Evolutionary conservation across 2,888 invertebrate genomes (phyloP).

Genomic region (Tiphia femorata): DNA sequence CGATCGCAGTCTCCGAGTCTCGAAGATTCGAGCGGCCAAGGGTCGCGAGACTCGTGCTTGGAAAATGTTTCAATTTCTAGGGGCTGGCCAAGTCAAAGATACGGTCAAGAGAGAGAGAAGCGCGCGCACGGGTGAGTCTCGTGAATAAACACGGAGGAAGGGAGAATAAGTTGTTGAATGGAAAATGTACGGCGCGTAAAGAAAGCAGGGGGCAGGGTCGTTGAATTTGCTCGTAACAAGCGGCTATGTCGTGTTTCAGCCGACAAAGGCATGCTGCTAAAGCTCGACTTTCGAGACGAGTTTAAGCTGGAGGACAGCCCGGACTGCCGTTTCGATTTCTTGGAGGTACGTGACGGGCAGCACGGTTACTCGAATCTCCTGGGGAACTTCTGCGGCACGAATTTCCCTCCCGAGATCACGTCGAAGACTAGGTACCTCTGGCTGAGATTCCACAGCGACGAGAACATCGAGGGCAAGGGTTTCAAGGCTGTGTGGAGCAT

Average conservation of each 20-base stretch:
- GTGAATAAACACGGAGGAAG: too few relatives aligned
- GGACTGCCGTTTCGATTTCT: constrained; percentile 83
- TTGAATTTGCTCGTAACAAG: background rate
- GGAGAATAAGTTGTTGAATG: too few relatives aligned
- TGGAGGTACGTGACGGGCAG: constrained; percentile 87
- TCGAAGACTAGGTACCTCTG: constrained; percentile 82
- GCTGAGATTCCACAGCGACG: constrained; percentile 83
- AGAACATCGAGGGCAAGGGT: constrained; percentile 83
- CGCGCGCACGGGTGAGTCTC: too few relatives aligned
- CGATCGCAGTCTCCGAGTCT: too few relatives aligned
- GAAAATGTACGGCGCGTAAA: too few relatives aligned
- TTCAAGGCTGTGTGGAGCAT: constrained; percentile 83
- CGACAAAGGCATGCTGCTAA: constrained; percentile 76
- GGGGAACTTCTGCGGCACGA: constrained; percentile 79
- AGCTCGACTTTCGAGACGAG: constrained; percentile 84
- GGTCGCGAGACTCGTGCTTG: too few relatives aligned
- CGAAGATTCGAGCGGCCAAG: too few relatives aligned
- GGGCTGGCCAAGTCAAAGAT: too few relatives aligned
- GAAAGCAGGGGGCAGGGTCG: background rate
- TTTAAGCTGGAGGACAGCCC: constrained; percentile 79
- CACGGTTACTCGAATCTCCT: constrained; percentile 80
- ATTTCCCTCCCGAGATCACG: constrained; percentile 80
- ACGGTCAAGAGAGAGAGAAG: too few relatives aligned
- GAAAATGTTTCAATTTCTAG: too few relatives aligned
- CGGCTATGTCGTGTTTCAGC: constrained; percentile 69